Evolutionary conservation across 2,113 vertebrate genomes (phyloP).

Genomic region (Neolamprologus falcicula): DNA sequence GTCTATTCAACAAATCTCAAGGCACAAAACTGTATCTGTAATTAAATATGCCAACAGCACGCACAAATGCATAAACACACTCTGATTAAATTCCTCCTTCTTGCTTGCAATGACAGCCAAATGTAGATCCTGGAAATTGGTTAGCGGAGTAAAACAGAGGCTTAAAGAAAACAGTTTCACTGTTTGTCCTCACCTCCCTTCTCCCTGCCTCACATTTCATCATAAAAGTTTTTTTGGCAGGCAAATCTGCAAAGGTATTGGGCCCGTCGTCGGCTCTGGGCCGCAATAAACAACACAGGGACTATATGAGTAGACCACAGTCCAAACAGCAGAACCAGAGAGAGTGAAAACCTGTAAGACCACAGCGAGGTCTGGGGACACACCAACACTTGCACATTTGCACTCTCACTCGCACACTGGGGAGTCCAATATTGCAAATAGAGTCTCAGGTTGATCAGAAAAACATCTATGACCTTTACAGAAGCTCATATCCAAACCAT

Average conservation of each 20-base stretch:
- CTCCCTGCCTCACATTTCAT: slow-evolving; percentile 64
- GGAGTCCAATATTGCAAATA: neutral
- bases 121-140: slow-evolving; percentile 55
- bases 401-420: neutral
- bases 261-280: slow-evolving; percentile 21
- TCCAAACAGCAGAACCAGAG: slow-evolving; percentile 35
- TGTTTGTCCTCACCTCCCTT: slow-evolving; percentile 64
- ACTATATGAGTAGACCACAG: slow-evolving; percentile 48
- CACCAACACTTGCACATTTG: slow-evolving; percentile 12
- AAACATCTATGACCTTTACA: neutral
- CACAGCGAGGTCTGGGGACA: slow-evolving; percentile 27
- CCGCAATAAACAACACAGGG: slow-evolving; percentile 53
- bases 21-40: neutral
- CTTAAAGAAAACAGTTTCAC: slow-evolving; percentile 56
- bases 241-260: slow-evolving; percentile 44
- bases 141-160: slow-evolving; percentile 56
- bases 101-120: slow-evolving; percentile 38
- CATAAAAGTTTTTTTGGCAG: slow-evolving; percentile 70
- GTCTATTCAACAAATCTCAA: neutral
- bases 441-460: neutral
- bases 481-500: neutral
- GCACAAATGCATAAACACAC: neutral
- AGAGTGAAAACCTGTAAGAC: slow-evolving; percentile 32
- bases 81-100: slow-evolving; percentile 20
- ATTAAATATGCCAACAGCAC: neutral